Evolutionary conservation across 2,888 invertebrate genomes (phyloP), one percentile per base, ranked within the genome.

Genomic region (Drosophila atroscutellata): DNA sequence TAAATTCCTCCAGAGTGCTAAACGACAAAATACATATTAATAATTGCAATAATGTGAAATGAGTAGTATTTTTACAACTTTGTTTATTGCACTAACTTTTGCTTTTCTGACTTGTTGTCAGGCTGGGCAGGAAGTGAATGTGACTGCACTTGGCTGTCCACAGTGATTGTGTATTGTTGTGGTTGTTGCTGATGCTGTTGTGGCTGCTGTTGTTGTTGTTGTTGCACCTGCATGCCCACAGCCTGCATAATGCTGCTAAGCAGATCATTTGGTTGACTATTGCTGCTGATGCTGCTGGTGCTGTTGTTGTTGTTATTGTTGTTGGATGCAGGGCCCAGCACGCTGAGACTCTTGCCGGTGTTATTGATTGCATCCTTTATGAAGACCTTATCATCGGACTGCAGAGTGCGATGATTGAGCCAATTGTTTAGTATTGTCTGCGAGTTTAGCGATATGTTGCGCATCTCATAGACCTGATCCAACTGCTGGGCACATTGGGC

Each of bases 381-480:
- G 79, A 94, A 94, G n/a, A 94, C 94, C 92, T 95, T 95, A 60
- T 95, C 95, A 39, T 95, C 95, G 76, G 94, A 94, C 69, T 95
- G 93, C n/a, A 81, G 63, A 64, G 95, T 95, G 32, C 95, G 95
- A 1, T 95, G 95, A 56, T 95, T 94, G 36, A 95, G 94, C 88
- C 95, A 96, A 70, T 95, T 95, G 66, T 94, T 95, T 9, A 96
- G 91, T 95, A 95, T 95, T 20, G 94, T 93, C 91, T 96, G 95
- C 1, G 96, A 95, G 77, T 94, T 95, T 26, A 94, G 94, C 78
- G 95, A 95, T 54, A 95, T 94, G 79, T 95, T 94, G 61, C 95
- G 94, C 90, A 96, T 95, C 51, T 94, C 94, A 69, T 94, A 94
- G 75, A 94, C 95, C 45, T 94, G 94, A 75, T 96, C 96, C 67